phyloP scores from a whole-genome alignment of 2,113 vertebrate genomes.

The Otus sunia region DNA sequence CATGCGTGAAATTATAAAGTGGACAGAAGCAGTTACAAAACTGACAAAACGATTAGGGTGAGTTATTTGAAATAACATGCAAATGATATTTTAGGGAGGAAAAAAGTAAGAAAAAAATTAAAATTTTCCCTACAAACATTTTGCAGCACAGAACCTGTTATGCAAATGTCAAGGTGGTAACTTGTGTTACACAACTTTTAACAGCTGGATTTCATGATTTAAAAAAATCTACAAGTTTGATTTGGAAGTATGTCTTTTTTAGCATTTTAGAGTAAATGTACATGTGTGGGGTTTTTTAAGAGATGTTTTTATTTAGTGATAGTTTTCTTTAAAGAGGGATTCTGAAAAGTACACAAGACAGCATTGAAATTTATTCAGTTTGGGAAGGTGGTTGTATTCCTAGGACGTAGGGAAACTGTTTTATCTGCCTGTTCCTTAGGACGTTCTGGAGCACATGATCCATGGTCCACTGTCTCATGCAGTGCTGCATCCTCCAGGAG shows the following conservation, averaged over 20 bases:
- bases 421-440: neutral
- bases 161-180: neutral
- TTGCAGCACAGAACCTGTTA: neutral
- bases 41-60: neutral
- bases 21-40: neutral
- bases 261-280: neutral
- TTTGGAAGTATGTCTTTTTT: neutral
- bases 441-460: neutral
- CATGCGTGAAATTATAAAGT: slow-evolving; percentile 31
- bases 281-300: accelerated
- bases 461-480: neutral
- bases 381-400: neutral
- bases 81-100: neutral
- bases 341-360: neutral
- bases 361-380: neutral
- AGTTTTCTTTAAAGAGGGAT: neutral
- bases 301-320: neutral
- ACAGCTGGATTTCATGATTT: neutral
- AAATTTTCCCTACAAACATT: neutral
- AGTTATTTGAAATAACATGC: neutral
- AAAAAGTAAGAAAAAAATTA: neutral
- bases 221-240: neutral
- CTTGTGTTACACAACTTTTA: neutral
- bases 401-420: neutral
- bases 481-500: neutral